Evolutionary conservation across 2,113 vertebrate species (phyloP).

Genomic region (Ailuropoda melanoleuca): DNA sequence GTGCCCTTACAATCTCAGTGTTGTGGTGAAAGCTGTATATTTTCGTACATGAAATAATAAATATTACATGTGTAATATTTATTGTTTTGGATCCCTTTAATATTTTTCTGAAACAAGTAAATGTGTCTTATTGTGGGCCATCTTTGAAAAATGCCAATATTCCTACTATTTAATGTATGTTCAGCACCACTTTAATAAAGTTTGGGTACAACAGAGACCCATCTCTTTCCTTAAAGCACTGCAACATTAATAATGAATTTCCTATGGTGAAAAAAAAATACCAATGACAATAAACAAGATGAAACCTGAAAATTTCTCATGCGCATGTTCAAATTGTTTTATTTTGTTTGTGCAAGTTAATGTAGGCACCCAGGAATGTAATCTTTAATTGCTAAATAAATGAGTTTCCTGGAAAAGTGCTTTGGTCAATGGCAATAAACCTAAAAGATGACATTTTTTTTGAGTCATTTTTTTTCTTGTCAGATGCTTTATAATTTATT

Average conservation of each 20-base stretch:
- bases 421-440: slow-evolving; percentile 12
- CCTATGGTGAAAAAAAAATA: neutral
- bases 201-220: neutral
- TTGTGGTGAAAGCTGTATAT: neutral
- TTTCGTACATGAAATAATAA: neutral
- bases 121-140: neutral
- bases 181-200: slow-evolving; percentile 17
- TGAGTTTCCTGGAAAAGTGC: slow-evolving; percentile 36
- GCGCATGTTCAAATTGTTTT: slow-evolving; percentile 26
- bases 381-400: slow-evolving; percentile 58
- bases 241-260: slow-evolving; percentile 44
- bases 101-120: slow-evolving; percentile 22
- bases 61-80: neutral
- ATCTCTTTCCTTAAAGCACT: neutral
- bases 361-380: neutral
- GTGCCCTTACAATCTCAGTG: neutral
- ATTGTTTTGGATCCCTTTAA: neutral
- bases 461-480: neutral
- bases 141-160: slow-evolving; percentile 15
- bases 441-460: neutral
- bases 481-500: neutral
- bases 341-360: slow-evolving; percentile 38
- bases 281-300: neutral
- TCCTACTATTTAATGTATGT: neutral
- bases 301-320: slow-evolving; percentile 52